Evolutionary conservation across 1,140 invertebrate genomes (phyloP).

Genomic region (Drosophila kohkoa): DNA sequence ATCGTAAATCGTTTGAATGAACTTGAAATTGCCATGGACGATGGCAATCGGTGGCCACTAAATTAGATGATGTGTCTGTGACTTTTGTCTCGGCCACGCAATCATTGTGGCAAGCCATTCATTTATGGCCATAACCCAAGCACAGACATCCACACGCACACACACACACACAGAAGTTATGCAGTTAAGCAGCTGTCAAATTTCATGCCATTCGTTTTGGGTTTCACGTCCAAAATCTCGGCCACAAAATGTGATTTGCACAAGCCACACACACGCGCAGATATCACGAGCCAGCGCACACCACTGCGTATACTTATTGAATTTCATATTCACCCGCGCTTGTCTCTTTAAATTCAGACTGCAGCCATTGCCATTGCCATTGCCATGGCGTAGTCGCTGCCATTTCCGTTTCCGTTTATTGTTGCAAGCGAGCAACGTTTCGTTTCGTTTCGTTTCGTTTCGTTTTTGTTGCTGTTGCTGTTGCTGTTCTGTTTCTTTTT

Average conservation of each 20-base stretch:
- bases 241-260: conserved; percentile 21
- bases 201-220: conserved; percentile 1
- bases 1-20: neutral
- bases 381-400: neutral
- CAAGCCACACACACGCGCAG: neutral
- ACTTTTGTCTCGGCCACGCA: neutral
- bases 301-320: conserved; percentile 15
- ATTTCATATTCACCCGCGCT: neutral
- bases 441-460: neutral
- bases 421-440: neutral
- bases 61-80: conserved; percentile 1
- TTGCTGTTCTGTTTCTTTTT: neutral
- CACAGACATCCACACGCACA: neutral
- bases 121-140: conserved; percentile 1
- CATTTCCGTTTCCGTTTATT: conserved; percentile 27
- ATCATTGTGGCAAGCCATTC: neutral
- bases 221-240: neutral
- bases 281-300: too few species aligned
- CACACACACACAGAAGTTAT: conserved; percentile 1
- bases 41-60: neutral
- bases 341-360: neutral
- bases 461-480: neutral
- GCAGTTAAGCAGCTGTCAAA: conserved; percentile 29
- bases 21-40: neutral
- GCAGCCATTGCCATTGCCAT: neutral